These are phyloP conservation scores for Enteromius treurensis DNA, from an alignment of 2,797 vertebrate species.

Conservation along the genomic window DNA sequence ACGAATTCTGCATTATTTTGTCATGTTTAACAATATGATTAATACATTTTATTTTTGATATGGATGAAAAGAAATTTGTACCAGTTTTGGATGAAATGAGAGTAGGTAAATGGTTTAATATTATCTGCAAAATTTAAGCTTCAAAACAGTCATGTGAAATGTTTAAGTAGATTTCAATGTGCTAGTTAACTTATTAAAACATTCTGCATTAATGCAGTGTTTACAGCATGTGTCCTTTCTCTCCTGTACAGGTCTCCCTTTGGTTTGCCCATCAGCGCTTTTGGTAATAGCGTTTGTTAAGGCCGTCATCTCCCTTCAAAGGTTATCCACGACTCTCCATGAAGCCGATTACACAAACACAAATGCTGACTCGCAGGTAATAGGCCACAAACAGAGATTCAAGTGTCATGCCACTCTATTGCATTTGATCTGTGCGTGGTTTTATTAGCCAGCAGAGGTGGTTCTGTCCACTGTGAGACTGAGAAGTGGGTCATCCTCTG, in stretches of 20 bases:
- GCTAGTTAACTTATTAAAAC: not conserved
- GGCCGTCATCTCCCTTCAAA: not conserved
- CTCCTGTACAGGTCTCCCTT: not conserved
- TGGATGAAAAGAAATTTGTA: not conserved
- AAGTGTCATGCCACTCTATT: slow-evolving; percentile 45
- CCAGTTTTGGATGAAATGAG: not conserved
- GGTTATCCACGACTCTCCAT: not conserved
- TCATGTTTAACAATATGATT: no score
- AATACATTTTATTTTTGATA: not conserved
- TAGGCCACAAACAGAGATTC: slow-evolving; percentile 43
- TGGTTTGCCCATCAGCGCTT: slow-evolving; percentile 4
- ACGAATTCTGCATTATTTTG: not conserved
- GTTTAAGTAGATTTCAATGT: not conserved
- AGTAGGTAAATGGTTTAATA: not conserved
- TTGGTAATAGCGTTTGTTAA: not conserved
- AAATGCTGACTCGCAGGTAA: slow-evolving; percentile 25
- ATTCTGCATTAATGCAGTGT: not conserved
- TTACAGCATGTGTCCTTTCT: not conserved
- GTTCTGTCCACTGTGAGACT: slow-evolving; percentile 58
- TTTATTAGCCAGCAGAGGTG: slow-evolving; percentile 53
- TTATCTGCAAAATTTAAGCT: not conserved
- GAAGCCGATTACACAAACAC: slow-evolving; percentile 8
- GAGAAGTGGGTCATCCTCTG: slow-evolving; percentile 54
- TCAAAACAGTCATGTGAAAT: not conserved
- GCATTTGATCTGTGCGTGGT: slow-evolving; percentile 56